Base-by-base conservation (phyloP, 2,797 vertebrate species). In the Bufotes viridis region DNA sequence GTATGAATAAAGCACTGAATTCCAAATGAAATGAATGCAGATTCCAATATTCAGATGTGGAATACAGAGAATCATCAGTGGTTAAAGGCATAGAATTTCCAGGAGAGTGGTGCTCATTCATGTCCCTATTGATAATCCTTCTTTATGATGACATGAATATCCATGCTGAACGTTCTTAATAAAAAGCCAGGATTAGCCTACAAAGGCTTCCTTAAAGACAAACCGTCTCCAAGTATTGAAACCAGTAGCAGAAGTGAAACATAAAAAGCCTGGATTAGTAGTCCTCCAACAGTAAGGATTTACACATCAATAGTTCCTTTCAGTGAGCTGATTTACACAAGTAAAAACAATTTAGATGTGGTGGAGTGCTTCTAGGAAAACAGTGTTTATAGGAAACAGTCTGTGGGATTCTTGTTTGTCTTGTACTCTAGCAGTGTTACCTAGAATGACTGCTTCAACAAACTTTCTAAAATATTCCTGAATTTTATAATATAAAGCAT, bases 171-270 rank as follows among this genome's bases (percentile, higher is more conserved):
- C 22, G 24, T 67, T 60, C 78, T 81, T 88, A 80, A 85, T 67
- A 85, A 42, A 85, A 89, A 89, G 80, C 88, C 65, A 20, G 84
- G 88, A 83, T 89, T 89, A 89, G 81, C 84, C 88, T 87, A 79
- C 88, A 89, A 89, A 85, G 81, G 55, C 15, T 70, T 55, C n/a
- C 29, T 75, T 29, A 53, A n/a, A 76, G 34, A 51, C 17, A 22
- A 51, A 9, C 53, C 5, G n/a, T n/a, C 65, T 79, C 5, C 84
- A 42, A 58, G 11, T 17, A 1, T 9, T 49, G 70, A n/a, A 70
- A 17, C 24, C 12, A 24, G 10, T 49, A 84, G 29, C 72, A 81
- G 49, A 60, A 9, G n/a, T 76, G 57, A 72, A 7, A 49, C 17
- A 58, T 11, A 76, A 49, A 57, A 24, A 53, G 13, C 9, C 13